A percentile compares a stretch with the other conserved stretches of the same genome.
Conservation (phyloP, 2,888 invertebrate genomes). For the Diaperis boleti region DNA sequence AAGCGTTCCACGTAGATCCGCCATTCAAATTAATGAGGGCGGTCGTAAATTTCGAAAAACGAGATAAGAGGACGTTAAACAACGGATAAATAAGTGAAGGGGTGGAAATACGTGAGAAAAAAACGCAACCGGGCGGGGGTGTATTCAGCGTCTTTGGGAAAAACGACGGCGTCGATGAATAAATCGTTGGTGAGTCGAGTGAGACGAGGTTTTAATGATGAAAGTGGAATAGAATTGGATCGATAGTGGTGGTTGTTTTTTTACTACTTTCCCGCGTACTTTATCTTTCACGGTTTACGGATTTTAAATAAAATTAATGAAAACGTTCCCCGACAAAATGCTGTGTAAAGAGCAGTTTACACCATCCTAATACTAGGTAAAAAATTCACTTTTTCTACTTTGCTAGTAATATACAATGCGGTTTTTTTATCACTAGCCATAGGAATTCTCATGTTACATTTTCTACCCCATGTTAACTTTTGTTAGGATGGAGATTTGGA, state of each 20-base stretch:
- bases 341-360: no score
- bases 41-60: constrained; percentile 10
- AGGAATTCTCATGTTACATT: no score
- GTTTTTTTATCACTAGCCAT: no score
- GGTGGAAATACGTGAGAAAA: background rate
- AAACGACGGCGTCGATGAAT: constrained; percentile 11
- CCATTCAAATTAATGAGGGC: constrained; percentile 8
- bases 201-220: background rate
- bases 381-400: no score
- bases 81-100: constrained; percentile 8
- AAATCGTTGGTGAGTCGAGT: background rate
- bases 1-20: background rate
- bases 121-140: background rate
- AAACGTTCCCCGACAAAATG: no score
- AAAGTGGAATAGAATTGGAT: background rate
- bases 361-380: no score
- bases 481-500: no score
- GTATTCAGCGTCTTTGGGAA: constrained; percentile 19
- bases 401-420: no score
- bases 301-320: no score
- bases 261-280: no score
- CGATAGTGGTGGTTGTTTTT: background rate
- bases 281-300: no score
- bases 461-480: no score
- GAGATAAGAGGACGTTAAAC: constrained; percentile 17